Evolutionary conservation across 1,140 invertebrate genomes (phyloP).

Genomic region (Drosophila arawakana): DNA sequence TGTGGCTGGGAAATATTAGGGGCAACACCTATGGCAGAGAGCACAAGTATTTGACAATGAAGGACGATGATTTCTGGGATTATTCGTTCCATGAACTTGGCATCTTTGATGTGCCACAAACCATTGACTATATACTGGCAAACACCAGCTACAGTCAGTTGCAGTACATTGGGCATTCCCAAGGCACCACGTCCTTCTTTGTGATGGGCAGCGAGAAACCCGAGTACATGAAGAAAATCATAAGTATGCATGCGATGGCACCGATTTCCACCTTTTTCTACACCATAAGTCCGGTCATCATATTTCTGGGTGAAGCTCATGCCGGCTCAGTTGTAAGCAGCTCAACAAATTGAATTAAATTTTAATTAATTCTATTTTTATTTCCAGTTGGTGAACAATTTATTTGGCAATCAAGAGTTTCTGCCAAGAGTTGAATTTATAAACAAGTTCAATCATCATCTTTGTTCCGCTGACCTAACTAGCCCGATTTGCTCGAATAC

Average conservation of each 20-base stretch:
- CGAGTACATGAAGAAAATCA: constrained; percentile 21
- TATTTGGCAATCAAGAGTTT: background rate
- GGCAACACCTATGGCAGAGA: constrained; percentile 19
- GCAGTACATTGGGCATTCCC: constrained; percentile 38
- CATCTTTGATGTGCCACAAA: constrained; percentile 11
- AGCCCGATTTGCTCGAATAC: background rate
- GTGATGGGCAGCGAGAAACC: constrained; percentile 21
- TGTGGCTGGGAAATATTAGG: constrained; percentile 23
- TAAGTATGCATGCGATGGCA: constrained; percentile 15
- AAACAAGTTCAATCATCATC: background rate
- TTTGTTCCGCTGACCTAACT: background rate
- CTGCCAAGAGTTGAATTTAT: background rate
- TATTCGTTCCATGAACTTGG: constrained; percentile 36
- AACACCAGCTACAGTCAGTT: background rate
- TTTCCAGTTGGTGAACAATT: background rate
- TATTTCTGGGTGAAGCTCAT: background rate
- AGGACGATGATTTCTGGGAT: constrained; percentile 8
- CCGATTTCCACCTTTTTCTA: background rate
- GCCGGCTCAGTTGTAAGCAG: background rate
- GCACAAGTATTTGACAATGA: background rate
- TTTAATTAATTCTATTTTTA: background rate
- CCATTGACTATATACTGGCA: constrained; percentile 16
- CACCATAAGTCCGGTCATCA: background rate
- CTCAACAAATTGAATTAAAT: background rate
- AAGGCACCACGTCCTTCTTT: constrained; percentile 20